Evolutionary conservation across 2,888 invertebrate species (phyloP), one percentile per base, ranked within the genome.

Genomic region (Lasioglossum zephyrum): DNA sequence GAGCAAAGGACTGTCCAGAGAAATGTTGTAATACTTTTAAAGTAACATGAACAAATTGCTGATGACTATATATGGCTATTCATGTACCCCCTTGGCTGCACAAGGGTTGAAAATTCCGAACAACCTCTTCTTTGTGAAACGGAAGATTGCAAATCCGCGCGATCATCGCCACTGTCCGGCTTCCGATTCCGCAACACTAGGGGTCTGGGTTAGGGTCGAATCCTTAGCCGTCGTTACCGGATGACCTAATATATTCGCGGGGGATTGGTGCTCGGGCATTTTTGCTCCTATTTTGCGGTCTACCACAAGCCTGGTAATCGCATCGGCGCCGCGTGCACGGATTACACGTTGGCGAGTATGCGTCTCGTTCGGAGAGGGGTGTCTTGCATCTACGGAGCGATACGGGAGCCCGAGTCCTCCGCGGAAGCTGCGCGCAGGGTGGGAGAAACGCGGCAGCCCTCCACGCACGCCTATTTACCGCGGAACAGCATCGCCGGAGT

Each of bases 381-480:
- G 86, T 87, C 88, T 84, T 82, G 31, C 6, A 31, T 63, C 63
- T 31, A 31, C 31, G 31, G 31, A 31, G 31, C 31, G 31, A 31
- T 31, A 31, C 31, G 31, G 31, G 31, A 49, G 49, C 60, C 60
- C 60, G 31, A 31, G 31, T 31, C 31, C 31, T 31, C 26, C 60
- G 57, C 57, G 1, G 57, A n/a, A 26, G 4, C 26, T 26, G 60
- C 13, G 13, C 26, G 13, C 13, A 4, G 66, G 86, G 79, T 81
- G 79, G 85, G 80, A 77, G 79, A 75, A 80, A 75, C 72, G 80
- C 26, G 76, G 72, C 66, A 36, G 53, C 9, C 39, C 39, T 69
- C 75, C 79, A 89, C 84, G 83, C 87, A 87, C 87, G 79, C 83
- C 83, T 91, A 89, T 90, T 90, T 90, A 89, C 88, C 76, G 82